Evolutionary conservation across 2,113 vertebrate species (phyloP), one percentile per base, ranked within the genome.

Genomic region (Tyrannus savana): DNA sequence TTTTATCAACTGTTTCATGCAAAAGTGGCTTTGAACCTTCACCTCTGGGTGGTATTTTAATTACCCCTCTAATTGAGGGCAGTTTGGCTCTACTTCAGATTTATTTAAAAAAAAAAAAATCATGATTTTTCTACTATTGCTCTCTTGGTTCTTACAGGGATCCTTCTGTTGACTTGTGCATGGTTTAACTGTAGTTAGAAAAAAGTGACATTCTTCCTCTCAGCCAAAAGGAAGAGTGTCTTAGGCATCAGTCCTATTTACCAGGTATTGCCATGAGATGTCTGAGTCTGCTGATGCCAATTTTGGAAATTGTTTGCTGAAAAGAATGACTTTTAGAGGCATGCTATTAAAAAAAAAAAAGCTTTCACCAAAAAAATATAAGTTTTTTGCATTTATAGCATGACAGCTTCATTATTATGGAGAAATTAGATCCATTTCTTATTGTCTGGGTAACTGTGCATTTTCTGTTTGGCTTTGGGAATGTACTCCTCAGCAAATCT

Each of bases 381-480:
- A 7, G 7, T 19, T 14, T 37, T 37, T 84, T 66, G 17, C 24
- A 28, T 66, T 74, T 68, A 16, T 64, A 55, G 12, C 3, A 1
- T 24, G 33, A 25, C 27, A 55, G 0, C 31, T 46, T 88, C 21
- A 17, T 84, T 77, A 46, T 46, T 11, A 5, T 37, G 50, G 46
- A n/a, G 19, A 72, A 79, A 79, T 71, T 60, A 73, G 58, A 19
- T 64, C 41, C 17, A 17, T 39, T 73, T 73, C 5, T 82, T 64
- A 27, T 74, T 77, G 86, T 58, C 46, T 67, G 21, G 12, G 10
- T 74, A 71, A 19, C 31, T 44, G 0, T 56, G 23, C 33, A 28
- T 91, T 77, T 90, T 88, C 18, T 11, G 0, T 44, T 93, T 93
- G 67, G 41, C 60, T 90, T 69, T 93, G 50, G 41, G 72, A 94